Conservation (phyloP, 2,888 invertebrate genomes). For the Parthenolecanium corni region DNA sequence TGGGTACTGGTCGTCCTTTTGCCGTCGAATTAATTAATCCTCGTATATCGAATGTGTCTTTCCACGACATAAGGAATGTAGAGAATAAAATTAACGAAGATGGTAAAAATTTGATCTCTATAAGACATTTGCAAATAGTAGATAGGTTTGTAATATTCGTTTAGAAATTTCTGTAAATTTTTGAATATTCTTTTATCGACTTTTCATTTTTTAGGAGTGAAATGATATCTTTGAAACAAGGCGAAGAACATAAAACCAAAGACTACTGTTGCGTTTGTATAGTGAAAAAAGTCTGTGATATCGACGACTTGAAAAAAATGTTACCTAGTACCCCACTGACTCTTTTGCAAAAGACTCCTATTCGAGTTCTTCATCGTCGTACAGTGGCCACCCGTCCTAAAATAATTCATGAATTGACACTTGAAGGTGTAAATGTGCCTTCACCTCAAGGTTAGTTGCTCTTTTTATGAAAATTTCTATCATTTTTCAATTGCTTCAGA, state of each 20-base stretch:
- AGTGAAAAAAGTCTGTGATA: conserved; percentile 26
- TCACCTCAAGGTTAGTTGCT: conserved; percentile 13
- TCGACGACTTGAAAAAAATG: conserved; percentile 43
- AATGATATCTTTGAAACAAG: conserved; percentile 59
- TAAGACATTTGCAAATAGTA: conserved; percentile 48
- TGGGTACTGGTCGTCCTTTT: conserved; percentile 87
- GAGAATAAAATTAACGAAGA: conserved; percentile 47
- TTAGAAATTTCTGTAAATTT: too few relatives aligned
- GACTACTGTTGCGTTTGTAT: conserved; percentile 69
- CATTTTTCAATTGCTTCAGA: background rate
- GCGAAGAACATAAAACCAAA: conserved; percentile 80
- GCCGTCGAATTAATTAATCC: conserved; percentile 72
- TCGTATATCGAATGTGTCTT: conserved; percentile 43
- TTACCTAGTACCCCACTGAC: conserved; percentile 45
- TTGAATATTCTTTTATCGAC: background rate
- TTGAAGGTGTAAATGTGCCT: background rate
- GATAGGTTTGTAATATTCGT: background rate
- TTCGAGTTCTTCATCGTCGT: conserved; percentile 78
- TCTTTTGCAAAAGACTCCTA: conserved; percentile 73
- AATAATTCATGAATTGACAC: conserved; percentile 50
- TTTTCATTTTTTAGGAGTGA: conserved; percentile 46
- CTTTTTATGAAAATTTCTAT: conserved; percentile 18
- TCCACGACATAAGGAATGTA: conserved; percentile 44
- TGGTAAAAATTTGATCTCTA: conserved; percentile 40
- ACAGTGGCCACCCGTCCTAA: conserved; percentile 58